Base-by-base conservation (phyloP, 1,140 invertebrate genomes). In the Mizuhopecten yessoensis region DNA sequence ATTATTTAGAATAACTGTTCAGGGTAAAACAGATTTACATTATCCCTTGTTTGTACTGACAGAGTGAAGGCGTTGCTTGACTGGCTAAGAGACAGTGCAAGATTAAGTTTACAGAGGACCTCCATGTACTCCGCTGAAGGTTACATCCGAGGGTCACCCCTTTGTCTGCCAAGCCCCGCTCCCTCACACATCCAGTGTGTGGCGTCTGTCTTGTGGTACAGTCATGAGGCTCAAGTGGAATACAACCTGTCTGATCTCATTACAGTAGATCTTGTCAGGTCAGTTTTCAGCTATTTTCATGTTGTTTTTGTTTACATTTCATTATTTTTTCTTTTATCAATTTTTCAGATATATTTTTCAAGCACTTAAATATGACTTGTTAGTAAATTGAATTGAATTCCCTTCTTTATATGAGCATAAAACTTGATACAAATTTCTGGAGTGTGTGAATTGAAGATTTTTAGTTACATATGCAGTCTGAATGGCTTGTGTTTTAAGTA, bases 161-260 rank as follows among this genome's bases (percentile, higher is more conserved):
- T 88, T 29, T 93, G 93, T 13, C 88, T 95, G 34, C 92, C 94
- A 23, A 93, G 94, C 86, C 95, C 96, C 13, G 94, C 96, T 17
- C 94, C 95, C 34, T 96, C 97, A 45, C 97, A 98, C 92, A 96
- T 98, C 86, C 97, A 98, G 90, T 98, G 98, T 92, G 97, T 98
- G 88, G 97, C 98, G 29, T 98, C 98, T 42, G 98, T 99, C 29
- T 96, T 99, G 91, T 99, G 98, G 98, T 97, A 97, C 89, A 97
- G 98, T 34, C 97, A 98, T 94, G 97, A 97, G 90, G 96, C 97
- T 87, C 96, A 94, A 97, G 94, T 97, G 94, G 96, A 97, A 34
- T 97, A 98, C 34, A 91, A 94, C 86, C 90, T 96, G 15, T 89
- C 87, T n/a, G 86, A 93, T 9, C 90, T 96, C 0, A 92, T 96